Percentiles rank a stretch among this genome's conserved stretches.
Evolutionary conservation across 1,140 invertebrate species (phyloP).

Genomic region (Arion vulgaris): DNA sequence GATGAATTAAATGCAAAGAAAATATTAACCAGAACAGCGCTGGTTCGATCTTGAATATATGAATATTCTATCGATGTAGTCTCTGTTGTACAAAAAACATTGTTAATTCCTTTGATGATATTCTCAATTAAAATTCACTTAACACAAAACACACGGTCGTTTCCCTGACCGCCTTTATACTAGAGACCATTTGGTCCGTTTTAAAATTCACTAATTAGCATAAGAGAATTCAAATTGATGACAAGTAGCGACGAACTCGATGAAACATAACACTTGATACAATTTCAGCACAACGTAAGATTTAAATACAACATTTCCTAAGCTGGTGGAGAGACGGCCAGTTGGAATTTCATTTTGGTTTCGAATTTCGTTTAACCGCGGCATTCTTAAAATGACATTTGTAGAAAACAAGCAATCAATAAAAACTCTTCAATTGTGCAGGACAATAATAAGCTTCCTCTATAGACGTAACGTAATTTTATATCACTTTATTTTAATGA

Average conservation of each 20-base stretch:
- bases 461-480: no score
- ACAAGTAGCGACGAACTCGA: not conserved
- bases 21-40: no score
- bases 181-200: not conserved
- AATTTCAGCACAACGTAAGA: not conserved
- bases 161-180: not conserved
- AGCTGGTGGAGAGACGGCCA: not conserved
- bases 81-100: no score
- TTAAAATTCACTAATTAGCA: not conserved
- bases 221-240: not conserved
- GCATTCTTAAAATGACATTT: not conserved
- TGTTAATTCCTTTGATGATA: no score
- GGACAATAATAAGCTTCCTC: not conserved
- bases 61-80: no score
- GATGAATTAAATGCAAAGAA: no score
- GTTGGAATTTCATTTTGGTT: not conserved
- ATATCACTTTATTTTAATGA: no score
- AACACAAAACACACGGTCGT: not conserved
- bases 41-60: no score
- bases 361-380: not conserved
- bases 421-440: not conserved
- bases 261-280: conserved; percentile 1
- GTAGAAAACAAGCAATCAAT: no score
- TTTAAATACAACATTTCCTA: not conserved
- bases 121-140: not conserved